Evolutionary conservation across 2,797 vertebrate species (phyloP).

Genomic region (Vireo griseus): DNA sequence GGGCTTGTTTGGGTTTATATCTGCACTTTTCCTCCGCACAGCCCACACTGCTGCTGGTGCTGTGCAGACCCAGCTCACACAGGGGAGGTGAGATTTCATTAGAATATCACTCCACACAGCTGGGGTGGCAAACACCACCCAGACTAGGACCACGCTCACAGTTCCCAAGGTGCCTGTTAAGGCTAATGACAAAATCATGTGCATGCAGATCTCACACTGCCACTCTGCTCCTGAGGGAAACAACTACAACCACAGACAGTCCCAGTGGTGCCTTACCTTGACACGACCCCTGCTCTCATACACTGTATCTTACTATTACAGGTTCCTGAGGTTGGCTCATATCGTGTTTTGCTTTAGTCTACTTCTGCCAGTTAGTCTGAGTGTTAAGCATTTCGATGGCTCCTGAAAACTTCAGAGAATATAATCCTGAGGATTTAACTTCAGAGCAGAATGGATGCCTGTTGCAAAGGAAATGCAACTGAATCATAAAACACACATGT

Average conservation of each 20-base stretch:
- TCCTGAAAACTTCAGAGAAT: background rate
- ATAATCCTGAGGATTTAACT: background rate
- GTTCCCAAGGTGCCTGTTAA: background rate
- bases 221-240: background rate
- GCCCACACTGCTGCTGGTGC: accelerated
- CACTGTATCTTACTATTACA: background rate
- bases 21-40: accelerated
- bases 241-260: too few relatives aligned
- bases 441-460: background rate
- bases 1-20: background rate
- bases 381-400: background rate
- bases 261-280: background rate
- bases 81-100: accelerated
- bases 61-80: accelerated
- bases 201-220: background rate
- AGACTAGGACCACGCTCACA: accelerated
- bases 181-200: accelerated
- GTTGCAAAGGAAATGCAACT: background rate
- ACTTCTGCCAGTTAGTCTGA: background rate
- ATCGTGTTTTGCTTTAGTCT: background rate
- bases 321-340: background rate
- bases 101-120: background rate
- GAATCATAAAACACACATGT: accelerated
- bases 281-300: background rate
- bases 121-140: background rate